Evolutionary conservation across 1,140 invertebrate species (phyloP).

Genomic region (Odontomachus brunneus): DNA sequence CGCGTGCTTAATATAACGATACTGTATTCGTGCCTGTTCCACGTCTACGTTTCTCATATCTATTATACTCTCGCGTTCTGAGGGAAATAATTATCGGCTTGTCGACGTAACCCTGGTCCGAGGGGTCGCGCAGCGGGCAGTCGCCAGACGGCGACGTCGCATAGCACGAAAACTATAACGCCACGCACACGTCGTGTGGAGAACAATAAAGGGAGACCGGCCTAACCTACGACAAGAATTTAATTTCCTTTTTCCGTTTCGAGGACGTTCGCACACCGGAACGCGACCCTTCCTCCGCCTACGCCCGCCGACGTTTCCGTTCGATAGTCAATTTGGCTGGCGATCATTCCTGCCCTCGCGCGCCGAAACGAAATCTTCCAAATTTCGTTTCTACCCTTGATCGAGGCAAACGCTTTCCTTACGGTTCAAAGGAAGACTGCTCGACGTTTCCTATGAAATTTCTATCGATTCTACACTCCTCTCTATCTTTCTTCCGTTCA

Average conservation of each 20-base stretch:
- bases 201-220: constrained; percentile 60
- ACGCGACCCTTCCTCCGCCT: constrained; percentile 25
- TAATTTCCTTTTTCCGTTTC: constrained; percentile 76
- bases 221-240: constrained; percentile 76
- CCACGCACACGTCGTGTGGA: constrained; percentile 28
- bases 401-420: constrained; percentile 11
- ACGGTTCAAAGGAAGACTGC: constrained; percentile 1
- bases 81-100: constrained; percentile 48
- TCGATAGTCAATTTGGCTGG: constrained; percentile 72
- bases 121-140: constrained; percentile 29
- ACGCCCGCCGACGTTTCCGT: constrained; percentile 53
- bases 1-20: constrained; percentile 10
- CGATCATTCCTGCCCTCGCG: constrained; percentile 60
- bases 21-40: neutral
- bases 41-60: neutral
- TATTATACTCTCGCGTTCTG: constrained; percentile 11
- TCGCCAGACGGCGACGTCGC: constrained; percentile 8
- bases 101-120: constrained; percentile 12
- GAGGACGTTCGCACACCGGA: constrained; percentile 50
- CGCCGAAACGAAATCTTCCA: constrained; percentile 19
- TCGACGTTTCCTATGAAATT: neutral
- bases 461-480: neutral
- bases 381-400: constrained; percentile 48
- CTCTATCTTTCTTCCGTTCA: no score
- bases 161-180: constrained; percentile 48